Evolutionary conservation across 2,797 vertebrate species (phyloP).

Genomic region (Rhyacichthys aspro): DNA sequence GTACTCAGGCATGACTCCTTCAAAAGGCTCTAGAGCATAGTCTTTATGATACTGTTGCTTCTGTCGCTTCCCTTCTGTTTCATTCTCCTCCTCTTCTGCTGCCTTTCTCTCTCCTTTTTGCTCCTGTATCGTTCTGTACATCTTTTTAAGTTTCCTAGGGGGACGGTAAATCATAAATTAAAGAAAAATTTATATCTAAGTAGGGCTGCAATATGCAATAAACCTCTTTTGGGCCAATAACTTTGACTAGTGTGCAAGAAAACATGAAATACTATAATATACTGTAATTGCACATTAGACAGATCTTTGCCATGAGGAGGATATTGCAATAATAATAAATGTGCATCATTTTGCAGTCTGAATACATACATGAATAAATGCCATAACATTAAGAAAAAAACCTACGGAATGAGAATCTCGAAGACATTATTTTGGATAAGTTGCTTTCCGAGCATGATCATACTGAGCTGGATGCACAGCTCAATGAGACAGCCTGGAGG

Average conservation of each 20-base stretch:
- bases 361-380: too few species aligned
- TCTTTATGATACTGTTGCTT: slow-evolving; percentile 91
- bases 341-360: too few species aligned
- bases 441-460: slow-evolving; percentile 99
- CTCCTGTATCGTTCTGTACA: slow-evolving; percentile 88
- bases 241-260: too few species aligned
- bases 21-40: slow-evolving; percentile 90
- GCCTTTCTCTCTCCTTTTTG: slow-evolving; percentile 74
- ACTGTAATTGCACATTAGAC: too few species aligned
- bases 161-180: neutral
- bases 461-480: slow-evolving; percentile 96
- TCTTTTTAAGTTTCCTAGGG: slow-evolving; percentile 82
- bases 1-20: slow-evolving; percentile 93
- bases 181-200: too few species aligned
- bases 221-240: too few species aligned
- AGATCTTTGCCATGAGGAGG: too few species aligned
- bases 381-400: slow-evolving; percentile 39
- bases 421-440: slow-evolving; percentile 98
- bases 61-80: slow-evolving; percentile 69
- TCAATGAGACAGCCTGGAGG: slow-evolving; percentile 98
- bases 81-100: slow-evolving; percentile 61
- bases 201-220: too few species aligned
- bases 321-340: too few species aligned
- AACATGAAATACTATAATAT: too few species aligned
- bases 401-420: slow-evolving; percentile 96